These are phyloP conservation scores for Subanguina moxae DNA, from an alignment of 1,140 invertebrate genomes.

Conservation along the genomic window DNA sequence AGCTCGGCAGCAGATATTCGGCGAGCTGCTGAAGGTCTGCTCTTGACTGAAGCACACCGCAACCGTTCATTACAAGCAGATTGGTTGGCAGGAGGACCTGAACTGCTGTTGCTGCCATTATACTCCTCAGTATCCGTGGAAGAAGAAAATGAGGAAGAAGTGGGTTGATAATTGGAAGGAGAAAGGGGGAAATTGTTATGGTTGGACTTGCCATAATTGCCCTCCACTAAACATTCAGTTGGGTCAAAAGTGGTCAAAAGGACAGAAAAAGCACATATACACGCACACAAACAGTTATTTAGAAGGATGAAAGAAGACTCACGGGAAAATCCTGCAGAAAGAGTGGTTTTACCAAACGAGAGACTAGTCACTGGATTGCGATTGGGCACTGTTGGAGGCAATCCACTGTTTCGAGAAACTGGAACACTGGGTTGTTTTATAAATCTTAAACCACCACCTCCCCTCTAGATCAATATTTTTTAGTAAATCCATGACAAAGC, in stretches of 20 bases:
- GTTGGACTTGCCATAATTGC: no score
- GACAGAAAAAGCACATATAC: neutral
- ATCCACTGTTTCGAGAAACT: constrained; percentile 5
- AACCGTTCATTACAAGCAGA: constrained; percentile 19
- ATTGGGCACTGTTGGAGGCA: constrained; percentile 48
- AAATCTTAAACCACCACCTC: no score
- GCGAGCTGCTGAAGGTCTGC: constrained; percentile 73
- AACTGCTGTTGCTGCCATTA: no score
- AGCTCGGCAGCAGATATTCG: constrained; percentile 81
- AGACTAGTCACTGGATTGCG: constrained; percentile 47
- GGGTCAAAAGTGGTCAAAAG: no score
- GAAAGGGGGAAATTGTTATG: constrained; percentile 9
- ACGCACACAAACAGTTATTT: no score
- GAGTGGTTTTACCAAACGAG: constrained; percentile 28
- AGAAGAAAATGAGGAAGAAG: neutral
- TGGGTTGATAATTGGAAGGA: neutral
- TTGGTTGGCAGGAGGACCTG: constrained; percentile 2
- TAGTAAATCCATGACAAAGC: no score
- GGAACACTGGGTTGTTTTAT: no score
- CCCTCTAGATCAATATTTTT: no score
- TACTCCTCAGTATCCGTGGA: neutral
- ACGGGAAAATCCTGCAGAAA: constrained; percentile 30
- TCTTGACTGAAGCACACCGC: constrained; percentile 73
- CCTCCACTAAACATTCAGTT: no score
- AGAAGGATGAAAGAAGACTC: constrained; percentile 22